Conservation (phyloP, 2,113 vertebrate species). For the Austrofundulus limnaeus region DNA sequence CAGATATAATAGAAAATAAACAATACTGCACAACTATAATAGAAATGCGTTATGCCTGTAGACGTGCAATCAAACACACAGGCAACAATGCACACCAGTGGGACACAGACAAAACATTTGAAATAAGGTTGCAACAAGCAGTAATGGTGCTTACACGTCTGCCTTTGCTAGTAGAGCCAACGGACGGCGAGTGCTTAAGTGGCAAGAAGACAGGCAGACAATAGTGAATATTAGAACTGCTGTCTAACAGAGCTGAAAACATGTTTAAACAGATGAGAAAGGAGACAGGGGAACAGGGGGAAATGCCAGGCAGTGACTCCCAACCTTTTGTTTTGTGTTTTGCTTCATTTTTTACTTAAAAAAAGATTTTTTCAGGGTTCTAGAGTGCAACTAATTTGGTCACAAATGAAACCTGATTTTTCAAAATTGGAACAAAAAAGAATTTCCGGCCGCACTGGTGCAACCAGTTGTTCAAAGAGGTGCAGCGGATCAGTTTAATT, state of each 20-base stretch:
- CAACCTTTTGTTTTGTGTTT: background rate
- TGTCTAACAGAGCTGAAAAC: slow-evolving; percentile 41
- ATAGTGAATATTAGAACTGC: slow-evolving; percentile 47
- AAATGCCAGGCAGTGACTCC: slow-evolving; percentile 7
- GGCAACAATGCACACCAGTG: slow-evolving; percentile 4
- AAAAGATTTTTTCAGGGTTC: no score
- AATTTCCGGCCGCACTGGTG: no score
- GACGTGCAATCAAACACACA: slow-evolving; percentile 52
- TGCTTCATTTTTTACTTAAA: background rate
- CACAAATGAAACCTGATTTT: no score
- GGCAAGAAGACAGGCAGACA: slow-evolving; percentile 71
- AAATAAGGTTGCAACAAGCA: slow-evolving; percentile 57
- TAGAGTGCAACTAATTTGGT: no score
- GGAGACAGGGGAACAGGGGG: background rate
- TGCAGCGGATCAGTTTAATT: no score
- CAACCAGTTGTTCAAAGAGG: no score
- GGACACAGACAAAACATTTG: slow-evolving; percentile 22
- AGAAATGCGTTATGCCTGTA: background rate
- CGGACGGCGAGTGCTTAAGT: slow-evolving; percentile 91
- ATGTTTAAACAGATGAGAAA: slow-evolving; percentile 24
- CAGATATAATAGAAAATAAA: background rate
- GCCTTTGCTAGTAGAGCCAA: slow-evolving; percentile 95
- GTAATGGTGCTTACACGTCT: slow-evolving; percentile 94
- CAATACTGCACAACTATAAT: background rate
- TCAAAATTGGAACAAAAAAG: no score